phyloP scores from a whole-genome alignment of 2,797 vertebrate genomes.

The Taeniopygia guttata region DNA sequence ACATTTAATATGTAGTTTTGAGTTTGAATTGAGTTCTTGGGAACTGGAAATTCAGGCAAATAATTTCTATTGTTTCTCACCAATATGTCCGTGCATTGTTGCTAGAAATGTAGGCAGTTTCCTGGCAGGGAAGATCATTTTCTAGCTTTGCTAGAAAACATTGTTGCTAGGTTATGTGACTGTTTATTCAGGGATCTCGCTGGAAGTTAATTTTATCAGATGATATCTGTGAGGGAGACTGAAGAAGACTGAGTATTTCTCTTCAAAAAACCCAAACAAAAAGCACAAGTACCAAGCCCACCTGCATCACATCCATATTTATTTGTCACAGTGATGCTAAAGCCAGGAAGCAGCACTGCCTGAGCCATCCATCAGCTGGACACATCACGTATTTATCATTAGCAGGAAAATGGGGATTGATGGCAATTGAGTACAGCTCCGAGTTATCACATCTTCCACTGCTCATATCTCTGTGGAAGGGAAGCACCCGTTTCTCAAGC shows the following conservation, averaged over 20 bases:
- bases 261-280: neutral
- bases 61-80: neutral
- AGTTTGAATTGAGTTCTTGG: neutral
- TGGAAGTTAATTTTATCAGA: neutral
- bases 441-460: neutral
- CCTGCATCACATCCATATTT: neutral
- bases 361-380: conserved; percentile 29
- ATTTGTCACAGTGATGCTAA: neutral
- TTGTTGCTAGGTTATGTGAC: neutral
- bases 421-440: neutral
- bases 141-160: neutral
- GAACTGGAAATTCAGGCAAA: neutral
- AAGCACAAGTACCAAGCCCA: neutral
- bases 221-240: neutral
- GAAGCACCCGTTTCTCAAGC: neutral
- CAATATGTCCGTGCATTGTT: neutral
- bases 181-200: neutral
- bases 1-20: neutral
- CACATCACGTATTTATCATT: neutral
- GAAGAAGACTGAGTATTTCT: neutral
- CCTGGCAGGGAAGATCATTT: neutral
- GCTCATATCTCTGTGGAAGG: neutral
- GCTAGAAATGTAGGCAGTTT: neutral
- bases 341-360: neutral
- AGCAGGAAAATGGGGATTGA: neutral